Base-by-base conservation (phyloP, 1,140 invertebrate species). In the Orussus abietinus region DNA sequence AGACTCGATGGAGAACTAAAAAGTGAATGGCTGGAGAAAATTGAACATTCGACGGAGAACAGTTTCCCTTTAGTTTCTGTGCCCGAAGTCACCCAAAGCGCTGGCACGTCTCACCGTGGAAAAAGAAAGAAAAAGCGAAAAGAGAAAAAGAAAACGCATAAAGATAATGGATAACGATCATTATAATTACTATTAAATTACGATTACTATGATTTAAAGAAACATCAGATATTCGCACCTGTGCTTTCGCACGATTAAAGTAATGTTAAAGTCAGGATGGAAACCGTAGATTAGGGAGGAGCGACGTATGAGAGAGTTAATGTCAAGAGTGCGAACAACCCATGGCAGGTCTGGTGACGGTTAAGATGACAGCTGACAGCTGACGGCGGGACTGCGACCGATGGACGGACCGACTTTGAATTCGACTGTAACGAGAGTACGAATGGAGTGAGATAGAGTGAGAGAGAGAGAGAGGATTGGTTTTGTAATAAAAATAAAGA, bases 401-500 rank as follows among this genome's bases (percentile, higher is more conserved):
- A 14, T 44, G 20, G 14, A 48, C 39, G 29, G 53, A 22, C 20
- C 17, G 36, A 38, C 36, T 35, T 35, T 46, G 41, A 46, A n/a
- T n/a, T n/a, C n/a, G n/a, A n/a, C n/a, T n/a, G n/a, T 53, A 44
- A 50, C 53, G 53, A 42, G 43, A 51, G 32, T 55, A 55, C 44
- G 42, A 44, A 45, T 55, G 49, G 41, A 62, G 46, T 53, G 45
- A 40, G 45, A 53, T 29, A 31, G 51, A 45, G 38, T 52, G 44
- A 46, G 47, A 57, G 51, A 57, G 38, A 62, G 59, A 28, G 31
- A 54, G 39, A 55, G 29, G 45, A 59, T 58, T 54, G 55, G 42
- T 59, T 63, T 63, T 60, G 62, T 69, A 66, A 66, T 45, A 54
- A 60, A 59, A 59, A 37, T 47, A 48, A 61, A 56, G 31, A 45